phyloP scores from a whole-genome alignment of 2,113 vertebrate genomes.

The Hiodon alosoides region DNA sequence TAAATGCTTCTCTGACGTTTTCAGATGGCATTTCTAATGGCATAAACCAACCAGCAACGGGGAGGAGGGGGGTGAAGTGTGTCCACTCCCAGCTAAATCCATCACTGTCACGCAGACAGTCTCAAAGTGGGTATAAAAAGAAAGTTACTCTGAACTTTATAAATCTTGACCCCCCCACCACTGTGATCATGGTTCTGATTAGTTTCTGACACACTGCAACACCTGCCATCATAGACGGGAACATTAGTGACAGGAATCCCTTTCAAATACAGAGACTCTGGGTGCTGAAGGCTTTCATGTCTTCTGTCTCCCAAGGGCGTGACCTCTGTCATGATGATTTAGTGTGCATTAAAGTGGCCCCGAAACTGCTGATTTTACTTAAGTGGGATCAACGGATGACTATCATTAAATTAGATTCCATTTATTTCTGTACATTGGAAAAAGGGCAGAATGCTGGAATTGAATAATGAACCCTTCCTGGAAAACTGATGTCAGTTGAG shows the following conservation, averaged over 20 bases:
- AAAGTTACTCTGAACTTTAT: slow-evolving; percentile 31
- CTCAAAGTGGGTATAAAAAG: slow-evolving; percentile 32
- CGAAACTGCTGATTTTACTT: background rate
- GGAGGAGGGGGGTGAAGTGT: background rate
- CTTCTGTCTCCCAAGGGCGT: background rate
- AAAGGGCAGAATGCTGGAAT: background rate
- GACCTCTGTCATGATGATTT: slow-evolving; percentile 11
- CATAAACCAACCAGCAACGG: background rate
- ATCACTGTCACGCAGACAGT: slow-evolving; percentile 30
- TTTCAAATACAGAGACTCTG: background rate
- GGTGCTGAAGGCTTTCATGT: background rate
- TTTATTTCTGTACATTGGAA: background rate
- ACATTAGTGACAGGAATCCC: slow-evolving; percentile 1
- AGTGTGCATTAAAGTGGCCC: background rate
- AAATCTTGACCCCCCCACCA: background rate
- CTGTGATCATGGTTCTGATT: slow-evolving; percentile 35
- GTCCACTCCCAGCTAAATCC: slow-evolving; percentile 11
- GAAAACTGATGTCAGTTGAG: too few species aligned
- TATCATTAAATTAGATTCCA: background rate
- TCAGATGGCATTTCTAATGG: background rate
- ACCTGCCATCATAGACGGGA: background rate
- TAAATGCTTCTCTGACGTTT: too few species aligned
- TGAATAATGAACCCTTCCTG: too few species aligned
- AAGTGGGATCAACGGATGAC: background rate
- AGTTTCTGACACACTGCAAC: slow-evolving; percentile 24